Conservation (phyloP, 2,888 invertebrate genomes). For the Mimas tiliae region DNA sequence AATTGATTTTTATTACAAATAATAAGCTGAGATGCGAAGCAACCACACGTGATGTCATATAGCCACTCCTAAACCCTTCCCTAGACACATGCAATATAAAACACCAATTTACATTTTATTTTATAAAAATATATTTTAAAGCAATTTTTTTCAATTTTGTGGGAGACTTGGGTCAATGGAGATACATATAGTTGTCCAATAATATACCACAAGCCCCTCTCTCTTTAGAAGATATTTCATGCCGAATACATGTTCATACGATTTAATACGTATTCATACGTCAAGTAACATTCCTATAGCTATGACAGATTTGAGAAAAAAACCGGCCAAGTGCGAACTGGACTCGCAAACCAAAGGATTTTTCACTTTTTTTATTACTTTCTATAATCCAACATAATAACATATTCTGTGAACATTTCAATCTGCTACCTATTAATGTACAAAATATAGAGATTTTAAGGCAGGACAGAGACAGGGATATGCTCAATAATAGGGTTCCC, state of each 20-base stretch:
- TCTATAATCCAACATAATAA: too few relatives aligned
- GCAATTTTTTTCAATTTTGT: not conserved
- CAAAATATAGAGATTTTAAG: too few relatives aligned
- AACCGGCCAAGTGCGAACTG: too few relatives aligned
- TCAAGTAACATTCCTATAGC: not conserved
- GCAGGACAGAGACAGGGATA: too few relatives aligned
- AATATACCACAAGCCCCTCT: not conserved
- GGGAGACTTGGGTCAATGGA: not conserved
- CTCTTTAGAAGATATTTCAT: too few relatives aligned
- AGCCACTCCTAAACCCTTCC: not conserved
- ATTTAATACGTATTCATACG: not conserved
- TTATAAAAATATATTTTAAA: constrained; percentile 5
- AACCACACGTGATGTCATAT: not conserved
- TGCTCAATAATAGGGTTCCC: too few relatives aligned
- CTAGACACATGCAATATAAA: not conserved
- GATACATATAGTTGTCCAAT: not conserved
- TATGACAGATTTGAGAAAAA: not conserved
- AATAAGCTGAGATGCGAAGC: too few relatives aligned
- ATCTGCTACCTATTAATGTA: too few relatives aligned
- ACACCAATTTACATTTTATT: not conserved
- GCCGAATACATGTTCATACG: too few relatives aligned
- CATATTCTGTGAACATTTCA: too few relatives aligned
- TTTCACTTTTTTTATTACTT: too few relatives aligned
- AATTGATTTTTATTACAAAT: not conserved
- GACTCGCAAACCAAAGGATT: too few relatives aligned